These are phyloP conservation scores for Drosophila seguyi DNA, from an alignment of 1,140 invertebrate genomes.

Conservation along the genomic window DNA sequence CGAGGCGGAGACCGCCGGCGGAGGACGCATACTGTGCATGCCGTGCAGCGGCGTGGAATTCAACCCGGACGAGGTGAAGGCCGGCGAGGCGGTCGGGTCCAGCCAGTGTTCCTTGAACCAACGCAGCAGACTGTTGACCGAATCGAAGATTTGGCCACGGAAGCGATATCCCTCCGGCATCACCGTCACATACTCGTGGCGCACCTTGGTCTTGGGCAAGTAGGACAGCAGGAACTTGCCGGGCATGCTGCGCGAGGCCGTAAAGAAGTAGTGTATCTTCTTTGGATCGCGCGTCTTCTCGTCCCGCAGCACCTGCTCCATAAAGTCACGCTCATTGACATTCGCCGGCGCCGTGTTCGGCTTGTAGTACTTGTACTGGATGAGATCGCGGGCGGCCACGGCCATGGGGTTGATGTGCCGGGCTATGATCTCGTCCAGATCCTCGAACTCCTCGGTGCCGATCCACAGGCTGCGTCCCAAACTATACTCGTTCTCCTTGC, in stretches of 20 bases:
- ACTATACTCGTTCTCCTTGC: slow-evolving; percentile 98
- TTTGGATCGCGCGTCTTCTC: slow-evolving; percentile 94
- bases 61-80: slow-evolving; percentile 88
- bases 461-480: slow-evolving; percentile 95
- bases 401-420: slow-evolving; percentile 98
- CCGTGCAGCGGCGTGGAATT: slow-evolving; percentile 85
- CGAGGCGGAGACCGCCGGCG: slow-evolving; percentile 15
- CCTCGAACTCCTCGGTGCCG: slow-evolving; percentile 96
- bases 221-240: slow-evolving; percentile 98
- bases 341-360: slow-evolving; percentile 87
- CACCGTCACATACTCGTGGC: slow-evolving; percentile 96
- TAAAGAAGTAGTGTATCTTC: slow-evolving; percentile 97
- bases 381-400: slow-evolving; percentile 94
- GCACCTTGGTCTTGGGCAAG: slow-evolving; percentile 92
- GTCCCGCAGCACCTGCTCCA: slow-evolving; percentile 94
- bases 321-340: slow-evolving; percentile 89
- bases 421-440: slow-evolving; percentile 99
- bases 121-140: slow-evolving; percentile 92
- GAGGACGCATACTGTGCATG: slow-evolving; percentile 45
- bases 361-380: slow-evolving; percentile 96
- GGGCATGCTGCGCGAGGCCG: slow-evolving; percentile 94
- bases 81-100: slow-evolving; percentile 94
- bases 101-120: slow-evolving; percentile 99
- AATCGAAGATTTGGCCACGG: slow-evolving; percentile 94
- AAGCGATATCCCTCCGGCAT: slow-evolving; percentile 97